Percentiles rank a stretch among this genome's conserved stretches.
Conservation (phyloP, 2,113 vertebrate genomes). For the Phyllopteryx taeniolatus region DNA sequence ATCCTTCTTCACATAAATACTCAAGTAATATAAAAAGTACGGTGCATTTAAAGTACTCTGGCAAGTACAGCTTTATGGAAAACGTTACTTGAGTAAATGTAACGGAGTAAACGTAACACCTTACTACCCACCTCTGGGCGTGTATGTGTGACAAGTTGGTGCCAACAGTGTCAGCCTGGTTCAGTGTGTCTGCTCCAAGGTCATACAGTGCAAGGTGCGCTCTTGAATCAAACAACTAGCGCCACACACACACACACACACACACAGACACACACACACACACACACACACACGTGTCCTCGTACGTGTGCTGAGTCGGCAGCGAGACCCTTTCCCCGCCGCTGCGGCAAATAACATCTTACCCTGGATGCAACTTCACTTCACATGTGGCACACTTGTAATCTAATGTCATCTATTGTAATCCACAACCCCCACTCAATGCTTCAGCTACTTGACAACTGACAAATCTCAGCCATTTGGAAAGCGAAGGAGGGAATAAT, state of each 20-base stretch:
- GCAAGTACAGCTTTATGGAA: too few species aligned
- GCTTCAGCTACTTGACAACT: conserved; percentile 64
- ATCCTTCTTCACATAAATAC: too few species aligned
- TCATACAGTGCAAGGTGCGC: conserved; percentile 49
- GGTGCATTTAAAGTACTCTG: too few species aligned
- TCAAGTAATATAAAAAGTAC: too few species aligned
- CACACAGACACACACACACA: not conserved
- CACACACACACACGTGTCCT: too few species aligned
- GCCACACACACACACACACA: conserved; percentile 29
- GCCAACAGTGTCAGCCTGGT: conserved; percentile 58
- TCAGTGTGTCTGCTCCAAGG: conserved; percentile 64
- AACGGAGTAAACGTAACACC: too few species aligned
- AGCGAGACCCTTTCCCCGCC: conserved; percentile 37
- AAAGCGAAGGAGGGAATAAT: conserved; percentile 73
- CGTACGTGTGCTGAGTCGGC: conserved; percentile 50
- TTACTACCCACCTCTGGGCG: not conserved
- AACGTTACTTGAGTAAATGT: too few species aligned
- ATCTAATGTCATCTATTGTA: conserved; percentile 46
- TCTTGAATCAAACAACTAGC: conserved; percentile 71
- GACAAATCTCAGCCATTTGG: conserved; percentile 77
- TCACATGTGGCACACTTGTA: conserved; percentile 55
- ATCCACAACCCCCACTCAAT: not conserved
- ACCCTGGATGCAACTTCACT: conserved; percentile 39
- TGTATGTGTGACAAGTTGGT: conserved; percentile 55
- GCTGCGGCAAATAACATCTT: conserved; percentile 24